Evolutionary conservation across 2,888 invertebrate species (phyloP), one percentile per base, ranked within the genome.

Genomic region (Trichopria drosophilae): DNA sequence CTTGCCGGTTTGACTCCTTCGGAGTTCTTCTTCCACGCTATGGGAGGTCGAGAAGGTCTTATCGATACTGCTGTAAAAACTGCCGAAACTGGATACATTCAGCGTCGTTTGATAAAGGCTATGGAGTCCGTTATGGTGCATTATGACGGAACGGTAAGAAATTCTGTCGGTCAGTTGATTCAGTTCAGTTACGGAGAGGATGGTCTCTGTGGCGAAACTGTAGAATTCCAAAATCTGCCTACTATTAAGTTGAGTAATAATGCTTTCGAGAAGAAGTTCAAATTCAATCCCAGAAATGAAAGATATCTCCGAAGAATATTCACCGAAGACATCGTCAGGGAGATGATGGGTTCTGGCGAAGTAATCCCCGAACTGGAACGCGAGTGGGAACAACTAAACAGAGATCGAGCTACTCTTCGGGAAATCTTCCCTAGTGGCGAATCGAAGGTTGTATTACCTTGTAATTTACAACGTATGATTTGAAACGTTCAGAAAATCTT

Each of bases 31-130:
- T 99, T 99, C 77, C 99, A 99, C 83, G 98, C 99, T 70, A 99
- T 99, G 99, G 99, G 99, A 76, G 99, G 99, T 78, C 88, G 99
- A 77, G 99, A 99, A 81, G 99, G 99, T 89, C 88, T 99, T 63
- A 99, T 99, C 75, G 99, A 99, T 93, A 99, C 99, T 54, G 99
- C 99, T 73, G 98, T 99, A 56, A 99, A 99, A 78, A 99, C 99
- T 51, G 99, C 99, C 24, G 99, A 99, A 83, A 99, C 99, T 66
- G 98, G 95, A 64, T 99, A 99, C 72, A 99, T 99, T 71, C 99
- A 99, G 79, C 90, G 99, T 77, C 93, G 99, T 84, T 79, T 99
- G 62, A 99, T 99, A 79, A 99, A 91, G 80, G 98, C 99, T 85
- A 99, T 99, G 99, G 99, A 99, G 82, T 94, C 94, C 67, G 97